A percentile compares a stretch with the other conserved stretches of the same genome.
These are phyloP conservation scores for Potamilus streckersoni DNA, from an alignment of 1,140 invertebrate genomes.

Conservation along the genomic window DNA sequence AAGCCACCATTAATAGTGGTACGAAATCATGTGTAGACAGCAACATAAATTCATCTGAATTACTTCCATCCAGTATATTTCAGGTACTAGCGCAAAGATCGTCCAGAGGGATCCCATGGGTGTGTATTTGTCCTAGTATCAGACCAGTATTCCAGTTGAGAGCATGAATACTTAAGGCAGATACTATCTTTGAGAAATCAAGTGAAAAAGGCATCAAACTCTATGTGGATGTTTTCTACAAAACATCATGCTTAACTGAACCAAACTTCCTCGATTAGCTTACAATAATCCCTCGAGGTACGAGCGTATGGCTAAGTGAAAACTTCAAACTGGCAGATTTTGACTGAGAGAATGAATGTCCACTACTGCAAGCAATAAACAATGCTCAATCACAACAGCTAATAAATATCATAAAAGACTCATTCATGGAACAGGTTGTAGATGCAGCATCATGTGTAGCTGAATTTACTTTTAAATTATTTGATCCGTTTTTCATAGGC, in stretches of 20 bases:
- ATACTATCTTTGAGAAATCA: not conserved
- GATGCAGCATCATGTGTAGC: too few species aligned
- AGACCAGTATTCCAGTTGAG: not conserved
- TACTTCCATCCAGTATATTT: not conserved
- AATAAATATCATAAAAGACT: too few species aligned
- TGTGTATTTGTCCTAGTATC: constrained; percentile 7
- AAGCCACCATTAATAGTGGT: not conserved
- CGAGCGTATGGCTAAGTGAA: not conserved
- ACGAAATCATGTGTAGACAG: not conserved
- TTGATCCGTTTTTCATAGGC: constrained; percentile 4
- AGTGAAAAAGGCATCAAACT: not conserved
- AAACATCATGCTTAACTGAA: too few species aligned
- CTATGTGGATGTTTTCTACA: not conserved
- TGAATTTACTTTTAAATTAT: not conserved
- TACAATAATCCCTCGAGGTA: too few species aligned
- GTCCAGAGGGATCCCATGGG: not conserved
- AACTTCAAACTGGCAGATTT: not conserved
- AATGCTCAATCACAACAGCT: not conserved
- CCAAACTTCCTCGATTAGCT: too few species aligned
- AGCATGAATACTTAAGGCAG: not conserved
- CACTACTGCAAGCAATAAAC: not conserved
- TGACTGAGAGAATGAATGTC: not conserved
- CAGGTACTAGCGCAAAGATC: too few species aligned
- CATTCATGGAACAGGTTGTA: too few species aligned
- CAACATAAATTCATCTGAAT: not conserved